Conservation (phyloP, 1,140 invertebrate genomes). For the Drosophila orosa region DNA sequence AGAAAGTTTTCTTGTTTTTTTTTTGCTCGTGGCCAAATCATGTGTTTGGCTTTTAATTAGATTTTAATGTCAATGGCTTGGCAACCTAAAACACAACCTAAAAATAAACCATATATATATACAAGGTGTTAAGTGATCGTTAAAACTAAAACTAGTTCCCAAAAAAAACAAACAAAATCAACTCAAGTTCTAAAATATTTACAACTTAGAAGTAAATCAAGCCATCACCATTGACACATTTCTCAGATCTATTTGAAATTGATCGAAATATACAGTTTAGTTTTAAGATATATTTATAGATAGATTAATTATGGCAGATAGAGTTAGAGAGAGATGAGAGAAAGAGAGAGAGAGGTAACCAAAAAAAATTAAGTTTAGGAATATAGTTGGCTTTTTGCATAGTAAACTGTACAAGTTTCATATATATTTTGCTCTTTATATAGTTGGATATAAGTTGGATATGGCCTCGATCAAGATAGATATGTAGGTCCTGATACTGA, state of each 20-base stretch:
- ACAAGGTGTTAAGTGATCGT: constrained; percentile 12
- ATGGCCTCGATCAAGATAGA: constrained; percentile 28
- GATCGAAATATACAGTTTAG: constrained; percentile 6
- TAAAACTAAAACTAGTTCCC: constrained; percentile 31
- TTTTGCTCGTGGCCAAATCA: constrained; percentile 22
- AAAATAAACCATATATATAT: constrained; percentile 46
- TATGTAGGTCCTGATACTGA: constrained; percentile 17
- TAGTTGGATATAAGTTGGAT: constrained; percentile 39
- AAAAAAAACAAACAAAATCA: constrained; percentile 2
- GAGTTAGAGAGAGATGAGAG: constrained; percentile 8
- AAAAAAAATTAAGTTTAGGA: constrained; percentile 35
- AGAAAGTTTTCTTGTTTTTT: constrained; percentile 17
- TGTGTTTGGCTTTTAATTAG: constrained; percentile 18
- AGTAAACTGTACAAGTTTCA: constrained; percentile 73
- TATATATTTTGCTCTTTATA: constrained; percentile 56
- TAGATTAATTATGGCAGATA: constrained; percentile 25
- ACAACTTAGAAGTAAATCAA: constrained; percentile 25
- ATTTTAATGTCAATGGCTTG: constrained; percentile 46
- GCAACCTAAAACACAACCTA: constrained; percentile 25
- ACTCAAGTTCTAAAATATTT: constrained; percentile 19
- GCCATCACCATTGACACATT: constrained; percentile 29
- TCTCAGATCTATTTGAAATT: constrained; percentile 11
- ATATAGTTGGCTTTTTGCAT: constrained; percentile 58
- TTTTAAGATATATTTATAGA: constrained; percentile 20
- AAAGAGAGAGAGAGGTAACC: constrained; percentile 24